These are phyloP conservation scores for Anadara kagoshimensis DNA, from an alignment of 1,140 invertebrate genomes.

Conservation along the genomic window DNA sequence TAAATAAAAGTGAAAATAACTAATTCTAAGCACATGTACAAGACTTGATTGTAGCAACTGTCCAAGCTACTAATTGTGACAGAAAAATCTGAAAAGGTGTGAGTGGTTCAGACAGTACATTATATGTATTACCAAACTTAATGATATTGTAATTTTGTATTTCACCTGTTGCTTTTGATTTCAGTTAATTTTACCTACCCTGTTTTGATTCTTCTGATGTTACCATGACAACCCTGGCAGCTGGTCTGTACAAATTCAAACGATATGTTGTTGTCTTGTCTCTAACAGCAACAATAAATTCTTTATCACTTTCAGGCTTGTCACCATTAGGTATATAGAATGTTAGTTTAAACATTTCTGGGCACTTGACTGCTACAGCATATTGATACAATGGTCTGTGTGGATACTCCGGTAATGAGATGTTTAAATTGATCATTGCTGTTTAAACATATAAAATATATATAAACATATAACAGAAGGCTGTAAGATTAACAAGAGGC, in stretches of 20 bases:
- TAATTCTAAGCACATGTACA: no score
- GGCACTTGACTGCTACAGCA: conserved; percentile 56
- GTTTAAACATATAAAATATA: neutral
- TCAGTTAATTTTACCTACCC: neutral
- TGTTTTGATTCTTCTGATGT: neutral
- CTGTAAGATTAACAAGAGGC: no score
- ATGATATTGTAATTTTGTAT: no score
- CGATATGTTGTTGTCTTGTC: conserved; percentile 44
- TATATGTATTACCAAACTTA: no score
- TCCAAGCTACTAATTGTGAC: no score
- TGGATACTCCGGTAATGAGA: conserved; percentile 51
- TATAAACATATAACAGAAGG: no score
- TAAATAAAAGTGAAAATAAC: no score
- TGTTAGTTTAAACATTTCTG: conserved; percentile 46
- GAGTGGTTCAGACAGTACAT: no score
- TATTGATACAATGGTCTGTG: conserved; percentile 47
- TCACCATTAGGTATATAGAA: conserved; percentile 56
- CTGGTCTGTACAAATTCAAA: conserved; percentile 47
- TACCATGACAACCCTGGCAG: neutral
- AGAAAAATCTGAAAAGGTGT: no score
- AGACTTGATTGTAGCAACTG: no score
- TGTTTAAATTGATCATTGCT: conserved; percentile 55
- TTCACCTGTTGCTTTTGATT: no score
- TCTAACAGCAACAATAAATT: conserved; percentile 45
- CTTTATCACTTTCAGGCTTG: conserved; percentile 41